Evolutionary conservation across 1,140 invertebrate species (phyloP).

Genomic region (Platyscapa corneri): DNA sequence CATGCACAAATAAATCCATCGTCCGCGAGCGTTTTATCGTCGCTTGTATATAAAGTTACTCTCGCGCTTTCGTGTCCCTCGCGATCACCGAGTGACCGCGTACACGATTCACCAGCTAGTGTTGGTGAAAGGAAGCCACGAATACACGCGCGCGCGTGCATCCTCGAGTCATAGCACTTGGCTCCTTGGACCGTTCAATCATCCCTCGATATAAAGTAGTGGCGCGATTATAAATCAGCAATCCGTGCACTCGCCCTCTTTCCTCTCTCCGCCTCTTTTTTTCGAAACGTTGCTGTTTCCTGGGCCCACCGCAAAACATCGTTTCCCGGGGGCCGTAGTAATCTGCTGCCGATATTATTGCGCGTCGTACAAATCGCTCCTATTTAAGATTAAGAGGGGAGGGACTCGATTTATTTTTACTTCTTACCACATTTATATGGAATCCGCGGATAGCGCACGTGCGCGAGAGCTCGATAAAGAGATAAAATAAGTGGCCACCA

Average conservation of each 20-base stretch:
- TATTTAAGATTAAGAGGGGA: not conserved
- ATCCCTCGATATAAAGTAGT: not conserved
- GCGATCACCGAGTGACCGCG: not conserved
- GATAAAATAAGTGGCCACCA: not conserved
- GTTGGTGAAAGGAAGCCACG: not conserved
- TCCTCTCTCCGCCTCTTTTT: not conserved
- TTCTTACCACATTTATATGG: not conserved
- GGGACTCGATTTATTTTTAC: constrained; percentile 16
- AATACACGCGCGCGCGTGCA: not conserved
- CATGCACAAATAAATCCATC: not conserved
- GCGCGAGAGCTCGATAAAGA: not conserved
- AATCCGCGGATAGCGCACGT: not conserved
- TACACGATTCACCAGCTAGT: not conserved
- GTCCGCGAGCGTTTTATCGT: not conserved
- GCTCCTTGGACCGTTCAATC: not conserved
- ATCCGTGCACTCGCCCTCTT: not conserved
- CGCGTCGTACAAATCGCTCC: constrained; percentile 1
- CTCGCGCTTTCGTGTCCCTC: not conserved
- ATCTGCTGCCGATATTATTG: not conserved
- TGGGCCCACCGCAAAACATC: not conserved
- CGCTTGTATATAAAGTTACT: not conserved
- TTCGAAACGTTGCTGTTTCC: not conserved
- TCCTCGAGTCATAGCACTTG: not conserved
- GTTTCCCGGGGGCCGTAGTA: not conserved
- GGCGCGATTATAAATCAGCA: not conserved